Evolutionary conservation across 2,113 vertebrate genomes (phyloP).

Genomic region (Pteropus alecto): DNA sequence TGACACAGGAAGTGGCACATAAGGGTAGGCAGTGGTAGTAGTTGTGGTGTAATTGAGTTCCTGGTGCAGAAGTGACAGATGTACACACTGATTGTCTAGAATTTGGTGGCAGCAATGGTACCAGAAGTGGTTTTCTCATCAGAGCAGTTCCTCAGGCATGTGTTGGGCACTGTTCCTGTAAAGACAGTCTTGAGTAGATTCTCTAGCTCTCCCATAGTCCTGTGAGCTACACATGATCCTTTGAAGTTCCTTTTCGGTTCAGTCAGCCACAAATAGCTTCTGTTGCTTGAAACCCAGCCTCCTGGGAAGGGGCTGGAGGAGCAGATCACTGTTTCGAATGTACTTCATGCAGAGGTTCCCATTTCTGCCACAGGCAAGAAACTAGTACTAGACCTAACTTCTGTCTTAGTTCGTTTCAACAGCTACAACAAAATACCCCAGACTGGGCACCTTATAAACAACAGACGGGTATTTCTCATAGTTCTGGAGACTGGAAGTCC

Average conservation of each 20-base stretch:
- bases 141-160: neutral
- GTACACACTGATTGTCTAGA: neutral
- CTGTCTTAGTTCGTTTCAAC: neutral
- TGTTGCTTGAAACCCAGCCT: neutral
- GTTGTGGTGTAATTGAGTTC: neutral
- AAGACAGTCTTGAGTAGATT: neutral
- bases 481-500: neutral
- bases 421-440: neutral
- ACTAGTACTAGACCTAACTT: no score
- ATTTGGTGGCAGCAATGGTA: neutral
- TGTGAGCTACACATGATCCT: neutral
- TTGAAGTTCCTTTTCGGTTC: neutral
- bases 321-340: neutral
- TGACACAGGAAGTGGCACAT: neutral
- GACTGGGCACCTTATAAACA: neutral
- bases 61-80: neutral
- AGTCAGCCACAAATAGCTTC: neutral
- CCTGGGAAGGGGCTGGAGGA: neutral
- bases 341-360: neutral
- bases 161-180: neutral
- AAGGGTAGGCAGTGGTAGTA: neutral
- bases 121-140: constrained; percentile 11
- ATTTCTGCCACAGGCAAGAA: neutral
- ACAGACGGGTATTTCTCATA: neutral
- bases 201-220: neutral